Evolutionary conservation across 2,113 vertebrate genomes (phyloP).

Genomic region (Acrocephalus arundinaceus): DNA sequence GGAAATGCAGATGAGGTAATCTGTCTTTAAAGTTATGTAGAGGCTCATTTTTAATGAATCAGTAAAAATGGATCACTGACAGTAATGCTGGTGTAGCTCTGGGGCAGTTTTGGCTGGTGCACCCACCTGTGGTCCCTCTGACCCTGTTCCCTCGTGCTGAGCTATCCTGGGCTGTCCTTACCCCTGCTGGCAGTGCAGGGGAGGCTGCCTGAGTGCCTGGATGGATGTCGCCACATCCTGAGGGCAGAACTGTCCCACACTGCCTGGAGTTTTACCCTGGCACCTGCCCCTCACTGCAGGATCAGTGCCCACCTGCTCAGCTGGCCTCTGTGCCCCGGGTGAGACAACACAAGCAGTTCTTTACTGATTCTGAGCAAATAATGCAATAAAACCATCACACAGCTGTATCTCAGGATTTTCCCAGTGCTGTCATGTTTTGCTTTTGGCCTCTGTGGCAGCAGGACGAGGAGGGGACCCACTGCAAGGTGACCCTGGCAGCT

Average conservation of each 20-base stretch:
- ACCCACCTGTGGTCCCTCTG: not conserved
- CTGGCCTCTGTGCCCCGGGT: not conserved
- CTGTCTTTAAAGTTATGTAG: not conserved
- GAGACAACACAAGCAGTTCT: not conserved
- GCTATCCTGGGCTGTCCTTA: not conserved
- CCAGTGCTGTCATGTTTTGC: not conserved
- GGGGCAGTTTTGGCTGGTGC: not conserved
- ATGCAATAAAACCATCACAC: not conserved
- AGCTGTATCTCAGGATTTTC: not conserved
- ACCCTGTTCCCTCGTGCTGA: fast-evolving
- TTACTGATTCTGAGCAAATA: not conserved
- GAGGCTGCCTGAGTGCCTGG: not conserved
- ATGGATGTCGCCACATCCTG: not conserved
- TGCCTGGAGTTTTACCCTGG: not conserved
- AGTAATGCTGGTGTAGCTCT: not conserved
- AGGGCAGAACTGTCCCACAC: not conserved
- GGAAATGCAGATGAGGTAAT: constrained; percentile 98
- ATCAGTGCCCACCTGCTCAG: not conserved
- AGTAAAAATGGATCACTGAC: not conserved
- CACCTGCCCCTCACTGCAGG: not conserved
- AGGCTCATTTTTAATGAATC: not conserved
- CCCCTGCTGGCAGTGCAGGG: fast-evolving
- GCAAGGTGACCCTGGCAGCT: not conserved
- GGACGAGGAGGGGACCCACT: not conserved
- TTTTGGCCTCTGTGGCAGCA: not conserved